Conservation (phyloP, 2,797 vertebrate species). For the Danio tinwini region DNA sequence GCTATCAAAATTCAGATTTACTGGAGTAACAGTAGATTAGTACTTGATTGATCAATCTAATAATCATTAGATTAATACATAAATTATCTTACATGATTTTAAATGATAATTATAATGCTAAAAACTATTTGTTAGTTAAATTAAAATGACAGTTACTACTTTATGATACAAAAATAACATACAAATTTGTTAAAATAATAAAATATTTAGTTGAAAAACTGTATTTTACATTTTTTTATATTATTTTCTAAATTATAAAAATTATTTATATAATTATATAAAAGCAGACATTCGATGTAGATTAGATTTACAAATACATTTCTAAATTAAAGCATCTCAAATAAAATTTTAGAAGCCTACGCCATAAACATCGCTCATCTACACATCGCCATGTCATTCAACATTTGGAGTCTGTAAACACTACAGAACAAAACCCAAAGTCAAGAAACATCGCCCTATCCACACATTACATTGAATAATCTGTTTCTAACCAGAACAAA, state of each 20-base stretch:
- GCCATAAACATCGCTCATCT: neutral
- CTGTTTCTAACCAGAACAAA: conserved; percentile 30
- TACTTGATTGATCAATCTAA: too few relatives aligned
- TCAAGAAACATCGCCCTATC: neutral
- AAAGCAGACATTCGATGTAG: neutral
- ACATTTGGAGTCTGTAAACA: neutral
- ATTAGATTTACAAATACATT: neutral
- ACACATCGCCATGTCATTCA: neutral
- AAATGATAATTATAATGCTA: too few relatives aligned
- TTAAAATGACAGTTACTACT: too few relatives aligned
- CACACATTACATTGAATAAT: conserved; percentile 16
- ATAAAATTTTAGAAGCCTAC: neutral
- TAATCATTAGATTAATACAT: too few relatives aligned
- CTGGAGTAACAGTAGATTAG: too few relatives aligned
- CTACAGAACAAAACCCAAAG: neutral
- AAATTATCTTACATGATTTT: too few relatives aligned
- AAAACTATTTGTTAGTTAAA: too few relatives aligned
- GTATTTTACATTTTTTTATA: too few relatives aligned
- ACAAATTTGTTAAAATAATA: too few relatives aligned
- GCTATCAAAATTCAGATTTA: too few relatives aligned
- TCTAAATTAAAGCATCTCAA: neutral
- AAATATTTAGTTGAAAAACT: too few relatives aligned
- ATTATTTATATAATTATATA: neutral
- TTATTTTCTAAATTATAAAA: neutral
- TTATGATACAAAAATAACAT: too few relatives aligned